Evolutionary conservation across 2,113 vertebrate genomes (phyloP), one percentile per base, ranked within the genome.

Genomic region (Coryphaenoides rupestris): DNA sequence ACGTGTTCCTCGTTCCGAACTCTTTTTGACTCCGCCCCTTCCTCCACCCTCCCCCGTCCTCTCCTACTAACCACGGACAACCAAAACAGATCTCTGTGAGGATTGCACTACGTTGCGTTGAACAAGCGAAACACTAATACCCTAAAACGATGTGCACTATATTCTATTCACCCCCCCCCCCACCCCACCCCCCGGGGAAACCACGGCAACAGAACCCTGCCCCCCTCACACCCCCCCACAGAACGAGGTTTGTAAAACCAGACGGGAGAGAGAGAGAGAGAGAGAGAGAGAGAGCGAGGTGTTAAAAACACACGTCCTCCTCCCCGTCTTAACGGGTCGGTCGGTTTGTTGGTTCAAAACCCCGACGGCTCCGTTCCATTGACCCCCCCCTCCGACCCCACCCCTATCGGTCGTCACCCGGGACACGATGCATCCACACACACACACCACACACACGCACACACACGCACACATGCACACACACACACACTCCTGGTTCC

Each of bases 61-160:
- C 63, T 77, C 66, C 73, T 72, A 81, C 76, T 78, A 84, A 86
- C 77, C 53, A 72, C 33, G 33, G 69, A 78, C 75, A 86, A 74
- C 80, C 80, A 86, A 88, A 82, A 81, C 76, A 77, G 72, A 76
- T 80, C 77, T 69, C 62, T 62, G 77, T 71, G 69, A 86, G 55
- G 75, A 84, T 89, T 89, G 88, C 88, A 89, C 89, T 90, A 86
- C 84, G 78, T n/a, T n/a, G n/a, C 78, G 78, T 65, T 63, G 73
- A 89, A 84, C 87, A 78, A 72, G 69, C 83, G 78, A 90, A 89
- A 87, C 87, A 87, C 86, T 91, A 89, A 82, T 84, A 82, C 77
- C 76, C 79, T 75, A 63, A 75, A 40, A 74, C 74, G 72, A 40
- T 40, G 33, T 40, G 33, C 33, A 40, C 33, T 40, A n/a, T n/a